Conservation (phyloP, 1,140 invertebrate genomes). For the Diabrotica virgifera region DNA sequence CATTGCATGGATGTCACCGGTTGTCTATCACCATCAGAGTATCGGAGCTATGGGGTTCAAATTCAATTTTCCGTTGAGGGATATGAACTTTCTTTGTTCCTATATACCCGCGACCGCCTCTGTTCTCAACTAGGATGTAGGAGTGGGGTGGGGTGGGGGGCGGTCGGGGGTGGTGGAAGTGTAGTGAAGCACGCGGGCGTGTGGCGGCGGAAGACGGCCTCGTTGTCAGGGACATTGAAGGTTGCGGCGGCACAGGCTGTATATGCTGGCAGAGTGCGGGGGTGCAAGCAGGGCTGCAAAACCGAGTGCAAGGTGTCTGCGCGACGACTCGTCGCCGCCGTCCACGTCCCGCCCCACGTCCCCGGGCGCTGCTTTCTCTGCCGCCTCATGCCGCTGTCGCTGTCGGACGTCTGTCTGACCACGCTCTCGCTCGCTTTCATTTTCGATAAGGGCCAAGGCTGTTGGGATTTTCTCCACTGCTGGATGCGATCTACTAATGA, state of each 20-base stretch:
- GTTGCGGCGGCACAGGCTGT: slow-evolving; percentile 15
- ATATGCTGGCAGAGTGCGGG: slow-evolving; percentile 11
- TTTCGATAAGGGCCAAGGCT: slow-evolving; percentile 15
- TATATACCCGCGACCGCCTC: no score
- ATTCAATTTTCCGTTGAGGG: no score
- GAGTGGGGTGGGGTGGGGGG: no score
- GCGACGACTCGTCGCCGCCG: slow-evolving; percentile 27
- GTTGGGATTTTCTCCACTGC: slow-evolving; percentile 5
- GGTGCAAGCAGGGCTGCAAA: slow-evolving; percentile 21
- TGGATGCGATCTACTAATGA: no score
- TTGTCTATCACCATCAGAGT: no score
- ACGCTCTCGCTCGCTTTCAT: slow-evolving; percentile 8
- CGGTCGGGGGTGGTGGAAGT: not conserved
- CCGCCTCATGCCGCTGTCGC: slow-evolving; percentile 24
- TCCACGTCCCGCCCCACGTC: slow-evolving; percentile 13
- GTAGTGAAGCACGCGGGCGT: not conserved
- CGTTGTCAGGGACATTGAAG: slow-evolving; percentile 14
- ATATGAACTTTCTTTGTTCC: no score
- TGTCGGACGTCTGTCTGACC: slow-evolving; percentile 14
- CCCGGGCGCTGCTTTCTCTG: slow-evolving; percentile 5
- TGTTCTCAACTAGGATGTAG: not conserved
- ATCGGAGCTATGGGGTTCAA: no score
- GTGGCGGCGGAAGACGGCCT: slow-evolving; percentile 4
- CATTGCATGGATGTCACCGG: no score
- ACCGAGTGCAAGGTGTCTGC: slow-evolving; percentile 33